Base-by-base conservation (phyloP, 2,888 invertebrate species). In the Schrankia costaestrigalis region DNA sequence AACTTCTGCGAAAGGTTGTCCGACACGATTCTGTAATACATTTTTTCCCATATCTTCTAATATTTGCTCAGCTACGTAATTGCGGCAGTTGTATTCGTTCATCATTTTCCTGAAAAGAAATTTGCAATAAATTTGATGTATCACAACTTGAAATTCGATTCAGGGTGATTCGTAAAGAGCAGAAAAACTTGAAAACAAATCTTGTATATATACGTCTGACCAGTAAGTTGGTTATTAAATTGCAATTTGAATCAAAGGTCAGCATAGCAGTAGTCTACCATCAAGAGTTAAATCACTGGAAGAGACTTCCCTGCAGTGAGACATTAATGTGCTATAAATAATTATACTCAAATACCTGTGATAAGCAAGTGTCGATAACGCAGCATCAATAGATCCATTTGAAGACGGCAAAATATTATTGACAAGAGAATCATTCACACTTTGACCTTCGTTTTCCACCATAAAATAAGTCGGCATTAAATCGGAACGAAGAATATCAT, bases 51-150 rank as follows among this genome's bases (percentile, higher is more conserved):
- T 90, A 54, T 93, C 91, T 6, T 89, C 89, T 22, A 94, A 72
- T 46, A 94, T 93, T 78, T 93, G 91, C 56, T 93, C 92, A 0
- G 93, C 93, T 21, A 94, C 71, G 65, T 91, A 94, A 62, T 91
- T 93, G 18, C 93, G 90, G 53, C 94, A 94, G 26, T 93, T 80
- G 67, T 93, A 94, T 65, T 94, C 93, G 62, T 94, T 94, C 91
- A 94, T 93, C 90, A 91, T 93, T 71, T 90, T 90, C 59, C 94
- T 93, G 57, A 2, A 68, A 61, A 10, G 13, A 33, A n/a, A n/a
- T n/a, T n/a, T n/a, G n/a, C n/a, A n/a, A n/a, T n/a, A n/a, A n/a
- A n/a, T n/a, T n/a, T 17, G 17, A 17, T 5, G 7, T 17, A 17
- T 17, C 17, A 5, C 4, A 17, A 7, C 7, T 17, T 17, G 17